phyloP scores from a whole-genome alignment of 1,140 invertebrate genomes.

The Ooceraea biroi region DNA sequence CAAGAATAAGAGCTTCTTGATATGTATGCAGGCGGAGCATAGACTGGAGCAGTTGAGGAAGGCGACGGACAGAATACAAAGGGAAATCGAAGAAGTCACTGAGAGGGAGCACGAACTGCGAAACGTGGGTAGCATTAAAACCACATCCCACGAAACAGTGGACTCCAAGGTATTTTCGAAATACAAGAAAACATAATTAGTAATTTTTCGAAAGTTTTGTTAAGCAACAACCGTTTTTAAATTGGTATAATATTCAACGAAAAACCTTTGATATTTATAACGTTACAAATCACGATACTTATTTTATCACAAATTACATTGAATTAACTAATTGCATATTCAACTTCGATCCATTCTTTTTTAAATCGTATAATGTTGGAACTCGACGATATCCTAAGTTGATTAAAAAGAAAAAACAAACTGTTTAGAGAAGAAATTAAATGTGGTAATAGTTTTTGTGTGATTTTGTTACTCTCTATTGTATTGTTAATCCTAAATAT shows the following conservation, averaged over 20 bases:
- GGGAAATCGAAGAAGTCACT: slow-evolving; percentile 90
- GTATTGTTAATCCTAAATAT: neutral
- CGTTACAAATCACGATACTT: no score
- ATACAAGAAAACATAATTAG: neutral
- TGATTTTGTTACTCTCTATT: neutral
- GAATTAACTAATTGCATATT: no score
- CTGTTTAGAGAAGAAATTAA: no score
- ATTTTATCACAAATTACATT: no score
- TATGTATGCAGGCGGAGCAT: slow-evolving; percentile 74
- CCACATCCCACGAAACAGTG: slow-evolving; percentile 80
- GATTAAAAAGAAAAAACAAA: no score
- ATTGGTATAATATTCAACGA: no score
- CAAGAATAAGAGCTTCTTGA: neutral
- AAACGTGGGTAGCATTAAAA: slow-evolving; percentile 86
- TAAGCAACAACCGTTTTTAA: no score
- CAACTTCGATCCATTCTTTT: no score
- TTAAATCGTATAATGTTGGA: no score
- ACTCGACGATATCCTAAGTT: no score
- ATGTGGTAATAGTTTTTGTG: no score
- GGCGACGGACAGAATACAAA: slow-evolving; percentile 88
- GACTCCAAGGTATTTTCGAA: slow-evolving; percentile 79
- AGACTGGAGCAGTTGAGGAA: slow-evolving; percentile 80
- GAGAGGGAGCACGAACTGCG: slow-evolving; percentile 89
- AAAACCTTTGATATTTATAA: no score
- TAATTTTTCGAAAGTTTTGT: neutral